Conservation (phyloP, 2,888 invertebrate species). For the Lysandra bellargus region DNA sequence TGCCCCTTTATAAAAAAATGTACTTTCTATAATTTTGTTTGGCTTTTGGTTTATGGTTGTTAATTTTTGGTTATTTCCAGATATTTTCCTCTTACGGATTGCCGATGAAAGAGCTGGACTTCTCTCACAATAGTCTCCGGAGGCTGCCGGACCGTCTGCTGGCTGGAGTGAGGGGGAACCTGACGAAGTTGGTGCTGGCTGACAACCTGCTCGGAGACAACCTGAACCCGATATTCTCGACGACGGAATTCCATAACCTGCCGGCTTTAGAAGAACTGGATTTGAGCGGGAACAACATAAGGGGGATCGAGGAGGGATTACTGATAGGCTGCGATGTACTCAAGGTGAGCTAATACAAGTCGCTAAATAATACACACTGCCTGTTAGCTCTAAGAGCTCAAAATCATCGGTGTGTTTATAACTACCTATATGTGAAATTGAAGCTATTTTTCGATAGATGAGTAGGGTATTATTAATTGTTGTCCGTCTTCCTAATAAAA, state of each 20-base stretch:
- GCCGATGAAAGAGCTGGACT: conserved; percentile 88
- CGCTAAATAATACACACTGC: too few relatives aligned
- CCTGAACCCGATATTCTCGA: conserved; percentile 94
- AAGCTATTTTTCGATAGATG: too few relatives aligned
- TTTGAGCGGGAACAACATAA: conserved; percentile 89
- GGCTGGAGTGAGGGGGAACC: conserved; percentile 82
- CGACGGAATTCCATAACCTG: conserved; percentile 89
- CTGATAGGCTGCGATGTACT: conserved; percentile 90
- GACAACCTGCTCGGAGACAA: conserved; percentile 94
- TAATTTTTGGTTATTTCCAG: conserved; percentile 53
- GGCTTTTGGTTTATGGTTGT: not conserved
- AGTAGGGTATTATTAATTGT: too few relatives aligned
- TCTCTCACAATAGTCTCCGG: conserved; percentile 90
- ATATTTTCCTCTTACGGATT: conserved; percentile 86
- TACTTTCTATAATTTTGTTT: too few relatives aligned
- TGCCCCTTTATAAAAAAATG: too few relatives aligned
- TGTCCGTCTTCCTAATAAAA: too few relatives aligned
- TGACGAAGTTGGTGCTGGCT: conserved; percentile 86
- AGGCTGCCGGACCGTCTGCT: conserved; percentile 89
- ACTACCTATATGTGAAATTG: too few relatives aligned
- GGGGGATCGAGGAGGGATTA: conserved; percentile 91
- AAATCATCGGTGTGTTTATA: too few relatives aligned
- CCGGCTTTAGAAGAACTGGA: conserved; percentile 87
- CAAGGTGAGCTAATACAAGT: conserved; percentile 70
- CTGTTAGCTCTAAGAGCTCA: too few relatives aligned